phyloP scores from a whole-genome alignment of 2,888 invertebrate genomes.

The Eristalis intricaria region DNA sequence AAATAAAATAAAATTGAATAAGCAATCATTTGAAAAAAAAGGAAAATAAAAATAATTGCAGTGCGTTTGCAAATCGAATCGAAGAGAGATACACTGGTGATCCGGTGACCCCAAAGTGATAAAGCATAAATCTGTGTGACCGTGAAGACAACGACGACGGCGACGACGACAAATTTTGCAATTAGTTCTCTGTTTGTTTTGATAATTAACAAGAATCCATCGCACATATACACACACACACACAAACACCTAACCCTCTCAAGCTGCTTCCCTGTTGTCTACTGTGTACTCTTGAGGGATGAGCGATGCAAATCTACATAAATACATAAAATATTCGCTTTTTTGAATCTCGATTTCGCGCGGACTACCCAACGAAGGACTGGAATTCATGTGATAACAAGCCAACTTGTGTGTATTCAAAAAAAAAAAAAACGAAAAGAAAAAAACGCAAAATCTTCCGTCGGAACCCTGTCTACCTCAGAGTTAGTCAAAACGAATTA shows the following conservation, averaged over 20 bases:
- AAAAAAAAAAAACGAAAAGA: background rate
- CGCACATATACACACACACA: constrained; percentile 15
- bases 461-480: constrained; percentile 69
- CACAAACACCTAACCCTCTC: background rate
- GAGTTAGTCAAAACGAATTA: constrained; percentile 14
- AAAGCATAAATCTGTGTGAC: constrained; percentile 50
- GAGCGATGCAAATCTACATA: background rate
- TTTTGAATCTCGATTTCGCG: constrained; percentile 34
- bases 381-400: constrained; percentile 59
- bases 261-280: background rate
- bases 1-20: background rate
- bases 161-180: constrained; percentile 1
- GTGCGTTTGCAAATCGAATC: constrained; percentile 25
- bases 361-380: constrained; percentile 57
- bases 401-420: constrained; percentile 22
- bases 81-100: constrained; percentile 39
- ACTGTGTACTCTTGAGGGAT: background rate
- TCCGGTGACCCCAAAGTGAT: constrained; percentile 65
- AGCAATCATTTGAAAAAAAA: background rate
- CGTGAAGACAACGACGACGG: constrained; percentile 27
- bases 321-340: constrained; percentile 2
- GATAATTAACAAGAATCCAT: constrained; percentile 53
- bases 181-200: constrained; percentile 69
- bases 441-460: constrained; percentile 43
- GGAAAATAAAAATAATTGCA: background rate